These are phyloP conservation scores for Channallabes apus DNA, from an alignment of 2,797 vertebrate genomes.

Conservation along the genomic window DNA sequence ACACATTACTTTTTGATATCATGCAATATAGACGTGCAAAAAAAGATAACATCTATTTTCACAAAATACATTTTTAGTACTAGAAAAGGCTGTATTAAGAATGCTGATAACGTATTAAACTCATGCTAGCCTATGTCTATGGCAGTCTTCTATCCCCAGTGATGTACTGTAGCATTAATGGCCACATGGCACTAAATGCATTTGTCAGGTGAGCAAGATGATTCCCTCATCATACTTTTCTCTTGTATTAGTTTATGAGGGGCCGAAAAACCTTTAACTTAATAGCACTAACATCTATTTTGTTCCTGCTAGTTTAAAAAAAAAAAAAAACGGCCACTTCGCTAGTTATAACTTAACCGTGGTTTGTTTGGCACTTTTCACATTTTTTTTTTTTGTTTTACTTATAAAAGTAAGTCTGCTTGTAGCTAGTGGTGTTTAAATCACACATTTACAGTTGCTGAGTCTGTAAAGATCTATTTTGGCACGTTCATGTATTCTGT, in stretches of 20 bases:
- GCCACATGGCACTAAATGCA: conserved; percentile 64
- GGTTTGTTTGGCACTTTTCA: conserved; percentile 84
- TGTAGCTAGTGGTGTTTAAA: conserved; percentile 73
- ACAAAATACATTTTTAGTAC: conserved; percentile 84
- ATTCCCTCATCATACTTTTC: conserved; percentile 55
- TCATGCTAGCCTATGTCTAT: conserved; percentile 74
- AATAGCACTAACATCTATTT: conserved; percentile 63
- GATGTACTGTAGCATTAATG: conserved; percentile 68
- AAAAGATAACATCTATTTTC: conserved; percentile 84
- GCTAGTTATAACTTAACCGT: conserved; percentile 69
- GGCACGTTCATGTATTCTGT: conserved; percentile 77
- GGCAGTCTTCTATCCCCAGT: conserved; percentile 72
- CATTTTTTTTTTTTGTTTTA: conserved; percentile 70
- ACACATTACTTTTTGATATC: conserved; percentile 81
- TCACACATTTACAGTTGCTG: conserved; percentile 70
- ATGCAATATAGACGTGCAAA: conserved; percentile 87
- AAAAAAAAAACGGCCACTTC: conserved; percentile 52
- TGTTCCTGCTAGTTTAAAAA: conserved; percentile 58
- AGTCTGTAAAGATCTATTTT: conserved; percentile 75
- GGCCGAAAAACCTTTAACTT: conserved; percentile 65
- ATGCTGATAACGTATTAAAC: conserved; percentile 80
- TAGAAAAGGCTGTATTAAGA: conserved; percentile 83
- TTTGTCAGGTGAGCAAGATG: conserved; percentile 67
- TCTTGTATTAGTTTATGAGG: conserved; percentile 65
- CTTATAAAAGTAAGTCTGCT: conserved; percentile 79